These are phyloP conservation scores for Cyanoliseus patagonus DNA, from an alignment of 2,113 vertebrate genomes.

Conservation along the genomic window DNA sequence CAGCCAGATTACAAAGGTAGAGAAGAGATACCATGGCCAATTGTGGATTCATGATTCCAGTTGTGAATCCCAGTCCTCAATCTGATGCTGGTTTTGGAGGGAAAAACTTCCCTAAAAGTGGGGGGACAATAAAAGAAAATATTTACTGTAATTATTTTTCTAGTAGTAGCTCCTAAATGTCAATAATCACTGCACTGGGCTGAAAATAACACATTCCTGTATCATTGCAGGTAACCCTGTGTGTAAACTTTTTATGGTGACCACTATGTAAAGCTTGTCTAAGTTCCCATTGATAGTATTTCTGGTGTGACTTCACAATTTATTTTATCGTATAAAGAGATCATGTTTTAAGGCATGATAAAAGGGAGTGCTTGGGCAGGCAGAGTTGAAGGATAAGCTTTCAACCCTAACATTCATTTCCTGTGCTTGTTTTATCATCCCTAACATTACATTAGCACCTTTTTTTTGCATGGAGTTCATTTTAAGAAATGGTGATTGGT, in stretches of 20 bases:
- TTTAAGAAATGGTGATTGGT: conserved; percentile 28
- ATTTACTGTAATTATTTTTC: background rate
- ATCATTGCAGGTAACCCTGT: background rate
- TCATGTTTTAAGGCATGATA: background rate
- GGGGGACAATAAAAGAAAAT: background rate
- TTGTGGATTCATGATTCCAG: background rate
- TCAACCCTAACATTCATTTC: conserved; percentile 47
- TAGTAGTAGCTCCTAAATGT: background rate
- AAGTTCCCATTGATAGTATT: background rate
- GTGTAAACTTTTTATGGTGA: background rate
- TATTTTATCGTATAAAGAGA: background rate
- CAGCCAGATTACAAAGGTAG: background rate
- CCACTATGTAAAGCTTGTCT: background rate
- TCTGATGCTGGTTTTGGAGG: background rate
- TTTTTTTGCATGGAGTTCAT: conserved; percentile 35
- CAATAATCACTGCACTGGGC: background rate
- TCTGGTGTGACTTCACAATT: background rate
- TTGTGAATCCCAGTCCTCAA: background rate
- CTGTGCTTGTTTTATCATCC: conserved; percentile 54
- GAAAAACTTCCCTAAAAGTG: background rate
- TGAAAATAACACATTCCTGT: background rate
- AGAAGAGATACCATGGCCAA: background rate
- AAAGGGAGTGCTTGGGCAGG: background rate
- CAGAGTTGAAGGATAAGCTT: conserved; percentile 30
- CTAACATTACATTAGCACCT: background rate